These are phyloP conservation scores for Monomorium pharaonis DNA, from an alignment of 1,140 invertebrate species.

Conservation along the genomic window DNA sequence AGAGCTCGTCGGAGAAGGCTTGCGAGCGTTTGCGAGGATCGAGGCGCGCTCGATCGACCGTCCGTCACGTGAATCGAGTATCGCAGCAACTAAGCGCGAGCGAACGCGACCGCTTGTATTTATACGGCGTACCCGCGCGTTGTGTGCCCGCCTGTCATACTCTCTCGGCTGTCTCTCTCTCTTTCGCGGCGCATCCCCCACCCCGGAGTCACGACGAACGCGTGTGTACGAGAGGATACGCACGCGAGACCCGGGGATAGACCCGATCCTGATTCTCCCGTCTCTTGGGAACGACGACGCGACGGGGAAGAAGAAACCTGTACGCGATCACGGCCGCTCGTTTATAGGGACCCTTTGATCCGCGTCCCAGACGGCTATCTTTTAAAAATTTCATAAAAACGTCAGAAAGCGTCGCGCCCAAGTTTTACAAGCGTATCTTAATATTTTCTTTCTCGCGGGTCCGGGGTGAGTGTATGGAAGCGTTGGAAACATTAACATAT, in stretches of 20 bases:
- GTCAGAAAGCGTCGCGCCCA: background rate
- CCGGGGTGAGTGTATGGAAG: background rate
- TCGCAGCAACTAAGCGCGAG: conserved; percentile 79
- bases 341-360: background rate
- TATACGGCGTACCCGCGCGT: conserved; percentile 79
- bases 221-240: conserved; percentile 57
- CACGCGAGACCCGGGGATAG: conserved; percentile 13
- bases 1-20: conserved; percentile 25
- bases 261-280: conserved; percentile 33
- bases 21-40: background rate
- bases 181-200: conserved; percentile 70
- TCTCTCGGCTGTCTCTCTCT: conserved; percentile 61
- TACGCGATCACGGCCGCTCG: background rate
- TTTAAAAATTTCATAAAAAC: conserved; percentile 9
- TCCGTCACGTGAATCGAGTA: conserved; percentile 70
- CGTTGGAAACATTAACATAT: background rate
- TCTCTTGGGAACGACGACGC: no score
- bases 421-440: background rate
- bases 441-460: background rate
- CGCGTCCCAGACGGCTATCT: background rate
- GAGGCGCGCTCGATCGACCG: conserved; percentile 60
- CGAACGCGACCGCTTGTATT: conserved; percentile 80
- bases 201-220: background rate
- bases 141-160: conserved; percentile 61
- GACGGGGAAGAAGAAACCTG: background rate